Evolutionary conservation across 2,888 invertebrate species (phyloP).

Genomic region (Pachymerium ferrugineum): DNA sequence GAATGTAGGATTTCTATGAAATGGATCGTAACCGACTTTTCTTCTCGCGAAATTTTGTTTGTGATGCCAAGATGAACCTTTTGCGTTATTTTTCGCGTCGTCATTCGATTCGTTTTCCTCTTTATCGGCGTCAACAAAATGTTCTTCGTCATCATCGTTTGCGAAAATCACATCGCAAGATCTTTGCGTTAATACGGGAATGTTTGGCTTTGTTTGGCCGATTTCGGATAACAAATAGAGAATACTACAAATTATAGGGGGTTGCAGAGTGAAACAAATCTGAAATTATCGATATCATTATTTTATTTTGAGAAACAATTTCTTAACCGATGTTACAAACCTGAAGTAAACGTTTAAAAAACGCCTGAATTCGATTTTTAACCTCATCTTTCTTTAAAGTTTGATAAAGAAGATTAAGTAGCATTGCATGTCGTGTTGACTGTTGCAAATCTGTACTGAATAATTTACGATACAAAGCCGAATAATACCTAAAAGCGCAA

Average conservation of each 20-base stretch:
- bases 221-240: conserved; percentile 63
- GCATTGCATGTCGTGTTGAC: conserved; percentile 61
- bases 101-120: neutral
- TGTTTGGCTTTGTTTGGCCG: neutral
- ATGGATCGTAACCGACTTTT: conserved; percentile 48
- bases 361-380: conserved; percentile 66
- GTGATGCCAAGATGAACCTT: conserved; percentile 46
- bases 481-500: conserved; percentile 62
- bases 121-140: conserved; percentile 31
- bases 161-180: neutral
- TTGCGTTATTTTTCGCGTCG: conserved; percentile 28
- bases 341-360: conserved; percentile 77
- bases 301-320: conserved; percentile 29
- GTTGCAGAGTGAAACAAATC: conserved; percentile 59
- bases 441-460: conserved; percentile 63
- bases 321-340: conserved; percentile 43
- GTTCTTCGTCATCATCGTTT: conserved; percentile 40
- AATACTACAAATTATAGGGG: conserved; percentile 74
- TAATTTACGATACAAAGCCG: conserved; percentile 81
- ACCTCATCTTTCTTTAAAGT: conserved; percentile 74
- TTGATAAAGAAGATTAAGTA: conserved; percentile 80
- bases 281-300: conserved; percentile 51
- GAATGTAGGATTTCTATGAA: conserved; percentile 74
- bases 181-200: neutral
- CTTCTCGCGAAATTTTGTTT: conserved; percentile 40